phyloP scores from a whole-genome alignment of 64 coral and sea anemone species.

The Hydrozoanthus tunicans region DNA sequence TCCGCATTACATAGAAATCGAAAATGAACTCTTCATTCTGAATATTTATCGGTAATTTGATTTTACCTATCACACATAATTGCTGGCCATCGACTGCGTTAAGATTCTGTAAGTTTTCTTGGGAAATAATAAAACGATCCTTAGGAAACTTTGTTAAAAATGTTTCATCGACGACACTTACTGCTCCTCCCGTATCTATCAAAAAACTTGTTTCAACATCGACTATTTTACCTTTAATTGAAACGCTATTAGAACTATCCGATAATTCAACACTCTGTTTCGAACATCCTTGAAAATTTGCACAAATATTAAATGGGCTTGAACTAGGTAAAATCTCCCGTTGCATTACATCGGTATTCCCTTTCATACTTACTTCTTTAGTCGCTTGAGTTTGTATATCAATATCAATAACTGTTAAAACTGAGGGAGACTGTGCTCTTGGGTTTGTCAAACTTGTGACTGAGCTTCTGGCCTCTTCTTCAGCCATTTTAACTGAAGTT shows the following conservation, averaged over 20 bases:
- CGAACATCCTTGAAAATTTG: background rate
- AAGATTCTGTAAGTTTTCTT: background rate
- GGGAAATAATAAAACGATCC: background rate
- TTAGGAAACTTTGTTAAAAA: background rate
- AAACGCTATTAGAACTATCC: too few relatives aligned
- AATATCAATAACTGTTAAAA: background rate
- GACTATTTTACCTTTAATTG: background rate
- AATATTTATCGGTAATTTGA: background rate
- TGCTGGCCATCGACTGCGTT: slow-evolving; percentile 11
- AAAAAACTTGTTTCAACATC: slow-evolving; percentile 6
- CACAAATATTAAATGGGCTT: background rate
- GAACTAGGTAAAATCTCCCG: background rate
- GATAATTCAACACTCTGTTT: background rate
- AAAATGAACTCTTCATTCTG: background rate
- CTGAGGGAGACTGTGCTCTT: background rate
- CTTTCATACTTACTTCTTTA: background rate
- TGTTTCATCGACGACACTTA: background rate
- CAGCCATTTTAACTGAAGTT: background rate
- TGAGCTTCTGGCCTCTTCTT: background rate
- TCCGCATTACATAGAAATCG: slow-evolving; percentile 30
- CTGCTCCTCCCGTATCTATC: slow-evolving; percentile 1
- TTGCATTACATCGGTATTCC: background rate
- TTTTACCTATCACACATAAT: background rate
- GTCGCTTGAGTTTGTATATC: background rate
- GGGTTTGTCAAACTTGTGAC: background rate